phyloP scores from a whole-genome alignment of 2,888 invertebrate species.

The Nyleta sp. region DNA sequence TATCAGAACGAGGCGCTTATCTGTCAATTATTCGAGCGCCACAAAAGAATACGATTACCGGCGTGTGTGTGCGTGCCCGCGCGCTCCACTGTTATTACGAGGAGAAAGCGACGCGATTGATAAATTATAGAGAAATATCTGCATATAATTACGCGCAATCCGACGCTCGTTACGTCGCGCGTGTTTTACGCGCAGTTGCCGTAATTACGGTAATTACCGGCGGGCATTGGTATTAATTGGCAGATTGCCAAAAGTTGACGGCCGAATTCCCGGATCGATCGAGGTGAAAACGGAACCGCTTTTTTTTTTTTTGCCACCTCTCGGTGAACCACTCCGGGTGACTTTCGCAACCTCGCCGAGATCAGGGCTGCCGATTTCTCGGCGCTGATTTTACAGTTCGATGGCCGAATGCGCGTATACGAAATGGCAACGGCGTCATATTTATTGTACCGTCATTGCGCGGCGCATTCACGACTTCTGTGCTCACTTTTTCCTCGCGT shows the following conservation, averaged over 20 bases:
- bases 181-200: conserved; percentile 26
- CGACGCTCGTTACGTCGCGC: conserved; percentile 37
- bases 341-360: too few relatives aligned
- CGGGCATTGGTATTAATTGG: conserved; percentile 31
- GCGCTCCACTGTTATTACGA: conserved; percentile 38
- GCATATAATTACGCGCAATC: conserved; percentile 50
- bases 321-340: too few relatives aligned
- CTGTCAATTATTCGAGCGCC: conserved; percentile 43
- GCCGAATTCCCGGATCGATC: conserved; percentile 16
- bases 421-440: conserved; percentile 32
- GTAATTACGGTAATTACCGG: conserved; percentile 19
- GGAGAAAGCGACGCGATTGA: conserved; percentile 56
- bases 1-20: conserved; percentile 37
- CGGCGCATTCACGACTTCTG: conserved; percentile 44
- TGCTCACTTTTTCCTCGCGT: conserved; percentile 68
- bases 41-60: conserved; percentile 27
- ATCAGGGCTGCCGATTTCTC: too few relatives aligned
- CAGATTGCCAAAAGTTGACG: conserved; percentile 44
- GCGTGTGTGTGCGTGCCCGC: conserved; percentile 5
- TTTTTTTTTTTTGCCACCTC: not conserved
- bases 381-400: too few relatives aligned
- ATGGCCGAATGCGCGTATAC: too few relatives aligned
- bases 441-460: conserved; percentile 56
- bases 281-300: conserved; percentile 34
- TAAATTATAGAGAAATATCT: conserved; percentile 56